These are phyloP conservation scores for Mormyrops attenuatus DNA, from an alignment of 2,797 vertebrate genomes.

Conservation along the genomic window DNA sequence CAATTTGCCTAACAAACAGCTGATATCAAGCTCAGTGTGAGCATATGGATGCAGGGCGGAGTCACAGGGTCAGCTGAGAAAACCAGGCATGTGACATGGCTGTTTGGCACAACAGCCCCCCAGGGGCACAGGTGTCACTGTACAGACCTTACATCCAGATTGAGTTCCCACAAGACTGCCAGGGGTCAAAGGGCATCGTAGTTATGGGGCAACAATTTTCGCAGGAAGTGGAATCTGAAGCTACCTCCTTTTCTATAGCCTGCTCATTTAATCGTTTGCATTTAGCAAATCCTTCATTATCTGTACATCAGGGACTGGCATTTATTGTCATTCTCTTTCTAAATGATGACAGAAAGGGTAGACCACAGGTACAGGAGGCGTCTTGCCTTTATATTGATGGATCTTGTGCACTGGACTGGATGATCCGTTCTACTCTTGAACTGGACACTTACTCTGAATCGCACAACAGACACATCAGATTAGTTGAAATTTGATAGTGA, in stretches of 20 bases:
- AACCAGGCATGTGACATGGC: background rate
- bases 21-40: background rate
- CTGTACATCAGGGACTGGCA: background rate
- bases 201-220: background rate
- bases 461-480: background rate
- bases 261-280: background rate
- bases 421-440: background rate
- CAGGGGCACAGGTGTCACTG: background rate
- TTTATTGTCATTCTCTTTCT: background rate
- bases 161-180: background rate
- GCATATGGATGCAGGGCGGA: background rate
- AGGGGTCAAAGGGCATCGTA: background rate
- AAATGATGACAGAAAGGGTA: background rate
- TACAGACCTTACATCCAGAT: background rate
- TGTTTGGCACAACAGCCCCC: background rate
- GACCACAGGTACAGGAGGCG: background rate
- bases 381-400: background rate
- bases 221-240: background rate
- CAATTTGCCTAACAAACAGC: background rate
- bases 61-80: background rate
- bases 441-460: background rate
- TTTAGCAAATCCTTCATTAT: background rate
- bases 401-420: background rate
- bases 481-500: background rate
- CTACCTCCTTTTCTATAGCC: background rate